Percentiles rank a stretch among this genome's conserved stretches.
phyloP scores from a whole-genome alignment of 2,888 invertebrate species.

The Apotomis turbidana region DNA sequence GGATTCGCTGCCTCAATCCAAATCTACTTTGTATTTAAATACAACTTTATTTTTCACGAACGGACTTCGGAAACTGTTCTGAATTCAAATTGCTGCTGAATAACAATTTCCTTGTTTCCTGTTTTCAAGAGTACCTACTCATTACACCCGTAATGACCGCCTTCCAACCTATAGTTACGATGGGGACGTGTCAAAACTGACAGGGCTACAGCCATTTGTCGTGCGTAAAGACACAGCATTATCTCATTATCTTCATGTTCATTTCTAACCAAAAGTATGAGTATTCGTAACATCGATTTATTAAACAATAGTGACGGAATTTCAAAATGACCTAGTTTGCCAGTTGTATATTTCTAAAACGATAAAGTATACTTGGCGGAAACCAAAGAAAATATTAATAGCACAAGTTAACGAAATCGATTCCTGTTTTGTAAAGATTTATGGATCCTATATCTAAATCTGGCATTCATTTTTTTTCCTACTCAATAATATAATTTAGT shows the following conservation, averaged over 20 bases:
- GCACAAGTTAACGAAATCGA: too few relatives aligned
- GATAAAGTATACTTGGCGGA: too few relatives aligned
- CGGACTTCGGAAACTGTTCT: constrained; percentile 19
- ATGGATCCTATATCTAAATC: too few relatives aligned
- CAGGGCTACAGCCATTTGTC: neutral
- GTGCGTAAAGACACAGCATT: constrained; percentile 7
- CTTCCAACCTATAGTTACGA: constrained; percentile 18
- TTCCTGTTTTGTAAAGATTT: too few relatives aligned
- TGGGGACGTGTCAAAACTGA: constrained; percentile 12
- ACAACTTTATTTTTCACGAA: constrained; percentile 33
- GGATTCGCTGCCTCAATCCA: constrained; percentile 14
- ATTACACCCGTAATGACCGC: constrained; percentile 24
- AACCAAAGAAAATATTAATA: too few relatives aligned
- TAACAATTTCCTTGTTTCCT: constrained; percentile 21
- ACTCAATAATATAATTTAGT: too few relatives aligned
- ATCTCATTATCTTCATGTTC: neutral
- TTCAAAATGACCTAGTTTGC: too few relatives aligned
- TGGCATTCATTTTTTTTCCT: too few relatives aligned
- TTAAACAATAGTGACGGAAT: too few relatives aligned
- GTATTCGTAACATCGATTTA: too few relatives aligned
- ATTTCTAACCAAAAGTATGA: too few relatives aligned
- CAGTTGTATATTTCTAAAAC: too few relatives aligned
- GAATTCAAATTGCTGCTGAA: constrained; percentile 30
- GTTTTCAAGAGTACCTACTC: constrained; percentile 6
- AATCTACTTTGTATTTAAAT: constrained; percentile 33